Evolutionary conservation across 2,888 invertebrate species (phyloP).

Genomic region (Leucoptera coffeella): DNA sequence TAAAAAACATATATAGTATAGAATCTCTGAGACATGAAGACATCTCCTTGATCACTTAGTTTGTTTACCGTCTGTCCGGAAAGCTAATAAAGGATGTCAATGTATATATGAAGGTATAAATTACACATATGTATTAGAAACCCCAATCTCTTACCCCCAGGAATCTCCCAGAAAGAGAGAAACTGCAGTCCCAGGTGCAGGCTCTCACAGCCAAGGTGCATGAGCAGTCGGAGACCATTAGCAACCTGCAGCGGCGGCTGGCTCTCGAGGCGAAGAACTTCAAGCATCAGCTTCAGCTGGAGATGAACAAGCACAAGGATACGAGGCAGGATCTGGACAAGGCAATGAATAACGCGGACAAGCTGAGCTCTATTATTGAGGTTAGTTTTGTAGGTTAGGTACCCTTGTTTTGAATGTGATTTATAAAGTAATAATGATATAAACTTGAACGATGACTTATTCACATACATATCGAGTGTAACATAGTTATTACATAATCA

Average conservation of each 20-base stretch:
- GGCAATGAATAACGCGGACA: constrained; percentile 56
- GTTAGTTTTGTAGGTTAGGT: constrained; percentile 15
- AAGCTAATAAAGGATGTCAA: too few species aligned
- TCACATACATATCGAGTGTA: too few species aligned
- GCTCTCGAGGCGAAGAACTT: constrained; percentile 69
- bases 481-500: too few species aligned
- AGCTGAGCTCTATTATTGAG: constrained; percentile 54
- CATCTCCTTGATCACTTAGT: too few species aligned
- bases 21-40: too few species aligned
- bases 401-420: not conserved
- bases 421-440: too few species aligned
- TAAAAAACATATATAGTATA: too few species aligned
- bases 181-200: constrained; percentile 58
- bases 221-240: constrained; percentile 57
- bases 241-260: constrained; percentile 61
- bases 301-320: constrained; percentile 65
- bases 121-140: too few species aligned
- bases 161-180: constrained; percentile 68
- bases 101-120: too few species aligned
- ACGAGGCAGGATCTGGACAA: constrained; percentile 61
- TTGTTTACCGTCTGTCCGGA: too few species aligned
- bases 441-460: too few species aligned
- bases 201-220: constrained; percentile 50
- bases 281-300: constrained; percentile 62
- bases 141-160: constrained; percentile 15